A percentile compares a stretch with the other conserved stretches of the same genome.
phyloP scores from a whole-genome alignment of 2,113 vertebrate genomes.

The Tilapia sparmanii region DNA sequence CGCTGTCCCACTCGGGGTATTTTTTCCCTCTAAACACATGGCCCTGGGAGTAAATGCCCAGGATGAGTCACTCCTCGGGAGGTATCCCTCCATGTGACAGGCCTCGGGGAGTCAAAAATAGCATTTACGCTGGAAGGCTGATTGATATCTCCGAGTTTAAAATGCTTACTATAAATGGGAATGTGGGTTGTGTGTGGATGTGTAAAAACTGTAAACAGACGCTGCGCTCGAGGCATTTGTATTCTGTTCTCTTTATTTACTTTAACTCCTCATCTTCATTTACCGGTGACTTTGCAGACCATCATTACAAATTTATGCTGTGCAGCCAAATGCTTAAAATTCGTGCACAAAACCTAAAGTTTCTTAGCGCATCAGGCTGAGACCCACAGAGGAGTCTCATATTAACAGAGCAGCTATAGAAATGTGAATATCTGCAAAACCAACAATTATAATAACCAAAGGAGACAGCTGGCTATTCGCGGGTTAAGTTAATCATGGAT shows the following conservation, averaged over 20 bases:
- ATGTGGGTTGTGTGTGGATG: background rate
- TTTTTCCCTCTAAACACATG: background rate
- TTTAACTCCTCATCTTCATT: background rate
- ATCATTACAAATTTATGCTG: background rate
- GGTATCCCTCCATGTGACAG: background rate
- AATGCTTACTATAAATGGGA: background rate
- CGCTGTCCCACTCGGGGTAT: background rate
- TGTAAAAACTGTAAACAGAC: background rate
- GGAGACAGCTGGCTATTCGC: background rate
- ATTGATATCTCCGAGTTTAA: background rate
- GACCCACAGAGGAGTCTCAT: background rate
- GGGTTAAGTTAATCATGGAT: background rate
- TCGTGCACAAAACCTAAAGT: background rate
- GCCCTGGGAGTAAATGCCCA: background rate
- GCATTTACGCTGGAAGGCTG: background rate
- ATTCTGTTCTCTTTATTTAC: background rate
- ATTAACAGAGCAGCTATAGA: background rate
- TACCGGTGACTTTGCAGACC: background rate
- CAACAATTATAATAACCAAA: background rate
- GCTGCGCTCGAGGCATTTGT: background rate
- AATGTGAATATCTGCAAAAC: background rate
- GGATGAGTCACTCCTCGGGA: constrained; percentile 24
- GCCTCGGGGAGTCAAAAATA: background rate
- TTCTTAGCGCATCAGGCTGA: background rate
- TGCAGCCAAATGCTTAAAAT: background rate